Percentiles rank a stretch among this genome's conserved stretches.
Evolutionary conservation across 2,113 vertebrate species (phyloP).

Genomic region (Probosciger aterrimus): DNA sequence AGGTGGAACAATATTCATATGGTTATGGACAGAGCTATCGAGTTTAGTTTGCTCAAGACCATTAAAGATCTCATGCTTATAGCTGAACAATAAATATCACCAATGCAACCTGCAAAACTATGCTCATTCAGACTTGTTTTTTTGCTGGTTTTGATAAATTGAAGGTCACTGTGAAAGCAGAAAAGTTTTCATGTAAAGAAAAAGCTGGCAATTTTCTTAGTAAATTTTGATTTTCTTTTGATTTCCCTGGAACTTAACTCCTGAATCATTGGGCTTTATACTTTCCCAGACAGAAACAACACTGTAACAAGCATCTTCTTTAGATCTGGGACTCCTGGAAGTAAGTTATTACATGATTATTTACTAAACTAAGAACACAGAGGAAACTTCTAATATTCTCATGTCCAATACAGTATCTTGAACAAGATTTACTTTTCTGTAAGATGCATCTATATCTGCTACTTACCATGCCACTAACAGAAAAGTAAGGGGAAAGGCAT

Average conservation of each 20-base stretch:
- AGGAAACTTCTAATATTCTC: background rate
- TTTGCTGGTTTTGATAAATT: constrained; percentile 32
- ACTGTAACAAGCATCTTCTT: background rate
- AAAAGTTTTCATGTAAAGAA: background rate
- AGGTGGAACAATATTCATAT: background rate
- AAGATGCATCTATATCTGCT: background rate
- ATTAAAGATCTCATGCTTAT: background rate
- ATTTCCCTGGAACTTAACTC: constrained; percentile 16
- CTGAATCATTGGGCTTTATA: constrained; percentile 25
- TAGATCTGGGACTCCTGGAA: background rate
- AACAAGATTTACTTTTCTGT: background rate
- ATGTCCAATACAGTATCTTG: background rate
- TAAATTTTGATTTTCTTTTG: constrained; percentile 37
- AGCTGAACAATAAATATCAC: background rate
- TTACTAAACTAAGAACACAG: background rate
- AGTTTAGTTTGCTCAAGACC: background rate
- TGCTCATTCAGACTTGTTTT: background rate
- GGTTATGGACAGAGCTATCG: background rate
- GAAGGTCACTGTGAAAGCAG: background rate
- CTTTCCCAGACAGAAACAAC: background rate
- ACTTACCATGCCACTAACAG: background rate
- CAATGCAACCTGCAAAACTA: background rate
- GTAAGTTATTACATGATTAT: background rate
- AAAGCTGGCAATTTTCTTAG: constrained; percentile 5
- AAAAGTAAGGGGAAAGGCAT: background rate